Evolutionary conservation across 2,113 vertebrate species (phyloP).

Genomic region (Peromyscus maniculatus): DNA sequence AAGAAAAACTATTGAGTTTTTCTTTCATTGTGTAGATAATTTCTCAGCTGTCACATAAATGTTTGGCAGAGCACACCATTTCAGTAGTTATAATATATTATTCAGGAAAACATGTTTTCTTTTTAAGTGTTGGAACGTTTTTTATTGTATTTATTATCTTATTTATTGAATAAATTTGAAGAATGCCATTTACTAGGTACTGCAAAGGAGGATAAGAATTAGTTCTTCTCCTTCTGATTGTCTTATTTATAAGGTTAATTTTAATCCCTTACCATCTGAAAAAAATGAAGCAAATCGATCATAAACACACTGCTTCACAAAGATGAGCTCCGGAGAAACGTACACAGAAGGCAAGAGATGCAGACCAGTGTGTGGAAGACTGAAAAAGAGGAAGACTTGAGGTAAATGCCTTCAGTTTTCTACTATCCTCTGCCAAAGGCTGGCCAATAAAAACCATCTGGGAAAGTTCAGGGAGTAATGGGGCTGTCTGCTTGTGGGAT

Average conservation of each 20-base stretch:
- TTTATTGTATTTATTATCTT: constrained; percentile 46
- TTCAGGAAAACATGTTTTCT: not conserved
- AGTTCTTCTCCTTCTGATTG: not conserved
- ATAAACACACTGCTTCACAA: not conserved
- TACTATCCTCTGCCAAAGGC: not conserved
- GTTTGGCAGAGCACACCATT: constrained; percentile 34
- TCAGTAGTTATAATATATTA: not conserved
- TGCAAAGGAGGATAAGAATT: not conserved
- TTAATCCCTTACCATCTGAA: not conserved
- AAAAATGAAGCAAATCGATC: not conserved
- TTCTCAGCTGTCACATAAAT: constrained; percentile 54
- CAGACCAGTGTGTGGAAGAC: not conserved
- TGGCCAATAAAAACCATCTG: not conserved
- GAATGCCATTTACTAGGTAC: not conserved
- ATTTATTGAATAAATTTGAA: constrained; percentile 9
- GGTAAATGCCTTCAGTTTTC: not conserved
- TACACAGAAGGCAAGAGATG: not conserved
- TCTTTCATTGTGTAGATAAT: constrained; percentile 39
- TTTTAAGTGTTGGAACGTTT: not conserved
- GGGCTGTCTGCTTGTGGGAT: too few relatives aligned
- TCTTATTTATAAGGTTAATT: not conserved
- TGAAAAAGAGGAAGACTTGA: not conserved
- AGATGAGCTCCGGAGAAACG: not conserved
- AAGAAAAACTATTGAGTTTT: constrained; percentile 55
- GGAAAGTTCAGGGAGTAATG: not conserved